Evolutionary conservation across 2,113 vertebrate genomes (phyloP).

Genomic region (Vidua chalybeata): DNA sequence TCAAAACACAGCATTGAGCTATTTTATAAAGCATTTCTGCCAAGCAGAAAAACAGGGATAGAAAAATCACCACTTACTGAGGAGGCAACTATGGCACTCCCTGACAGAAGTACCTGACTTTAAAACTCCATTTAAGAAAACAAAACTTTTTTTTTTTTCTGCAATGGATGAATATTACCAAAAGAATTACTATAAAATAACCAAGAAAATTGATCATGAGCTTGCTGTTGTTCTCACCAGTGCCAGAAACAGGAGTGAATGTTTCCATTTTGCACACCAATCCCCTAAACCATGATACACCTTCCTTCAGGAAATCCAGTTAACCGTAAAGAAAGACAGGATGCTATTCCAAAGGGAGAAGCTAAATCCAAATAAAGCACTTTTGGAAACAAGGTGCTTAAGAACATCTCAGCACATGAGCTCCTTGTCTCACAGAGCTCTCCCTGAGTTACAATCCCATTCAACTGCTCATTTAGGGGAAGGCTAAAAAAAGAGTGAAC

Average conservation of each 20-base stretch:
- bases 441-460: background rate
- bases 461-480: background rate
- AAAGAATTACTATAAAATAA: background rate
- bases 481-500: background rate
- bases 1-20: fast-evolving
- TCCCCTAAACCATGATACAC: background rate
- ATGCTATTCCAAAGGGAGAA: background rate
- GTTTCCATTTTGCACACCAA: background rate
- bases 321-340: background rate
- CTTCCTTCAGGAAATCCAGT: background rate
- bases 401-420: background rate
- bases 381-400: background rate
- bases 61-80: background rate
- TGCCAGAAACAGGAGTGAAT: background rate
- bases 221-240: background rate
- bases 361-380: background rate
- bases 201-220: background rate
- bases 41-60: background rate
- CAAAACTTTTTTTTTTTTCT: background rate
- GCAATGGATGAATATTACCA: background rate
- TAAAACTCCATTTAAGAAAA: background rate
- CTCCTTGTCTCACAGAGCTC: background rate
- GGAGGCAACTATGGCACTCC: background rate
- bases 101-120: background rate
- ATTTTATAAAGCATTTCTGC: background rate